phyloP scores from a whole-genome alignment of 2,888 invertebrate genomes.

The Ditylenchus weischeri region DNA sequence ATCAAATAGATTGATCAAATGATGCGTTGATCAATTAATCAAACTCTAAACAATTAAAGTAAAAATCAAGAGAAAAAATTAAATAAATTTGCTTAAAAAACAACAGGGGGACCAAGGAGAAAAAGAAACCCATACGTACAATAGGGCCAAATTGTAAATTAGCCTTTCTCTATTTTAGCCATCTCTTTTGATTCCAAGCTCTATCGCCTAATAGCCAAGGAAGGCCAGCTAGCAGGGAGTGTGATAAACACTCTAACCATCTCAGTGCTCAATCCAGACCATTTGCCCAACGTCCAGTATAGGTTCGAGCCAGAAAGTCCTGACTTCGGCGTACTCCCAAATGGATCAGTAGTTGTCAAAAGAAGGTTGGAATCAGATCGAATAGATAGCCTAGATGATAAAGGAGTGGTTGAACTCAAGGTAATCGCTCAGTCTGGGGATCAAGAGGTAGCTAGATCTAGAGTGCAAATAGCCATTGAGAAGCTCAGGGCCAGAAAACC shows the following conservation, averaged over 20 bases:
- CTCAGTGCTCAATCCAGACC: slow-evolving; percentile 30
- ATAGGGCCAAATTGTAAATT: no score
- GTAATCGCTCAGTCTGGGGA: slow-evolving; percentile 16
- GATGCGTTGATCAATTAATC: no score
- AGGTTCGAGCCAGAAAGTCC: slow-evolving; percentile 23
- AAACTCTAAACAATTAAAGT: no score
- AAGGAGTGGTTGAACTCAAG: slow-evolving; percentile 39
- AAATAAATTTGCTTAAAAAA: no score
- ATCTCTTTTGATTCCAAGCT: slow-evolving; percentile 43
- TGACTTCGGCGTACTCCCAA: slow-evolving; percentile 38
- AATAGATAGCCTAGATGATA: slow-evolving; percentile 18
- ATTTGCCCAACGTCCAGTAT: slow-evolving; percentile 27
- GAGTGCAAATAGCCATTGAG: slow-evolving; percentile 15
- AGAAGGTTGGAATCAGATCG: slow-evolving; percentile 32
- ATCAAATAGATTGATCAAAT: no score
- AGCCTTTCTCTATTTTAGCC: not conserved
- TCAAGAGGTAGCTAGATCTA: not conserved
- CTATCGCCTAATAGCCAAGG: slow-evolving; percentile 46
- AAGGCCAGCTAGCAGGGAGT: slow-evolving; percentile 43
- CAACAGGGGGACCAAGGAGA: no score
- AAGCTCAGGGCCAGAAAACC: not conserved
- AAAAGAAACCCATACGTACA: no score
- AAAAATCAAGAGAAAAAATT: no score
- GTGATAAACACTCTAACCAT: slow-evolving; percentile 34
- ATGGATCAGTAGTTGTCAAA: slow-evolving; percentile 43